A percentile compares a stretch with the other conserved stretches of the same genome.
Conservation (phyloP, 2,797 vertebrate species). For the Tenualosa thibaudeaui region DNA sequence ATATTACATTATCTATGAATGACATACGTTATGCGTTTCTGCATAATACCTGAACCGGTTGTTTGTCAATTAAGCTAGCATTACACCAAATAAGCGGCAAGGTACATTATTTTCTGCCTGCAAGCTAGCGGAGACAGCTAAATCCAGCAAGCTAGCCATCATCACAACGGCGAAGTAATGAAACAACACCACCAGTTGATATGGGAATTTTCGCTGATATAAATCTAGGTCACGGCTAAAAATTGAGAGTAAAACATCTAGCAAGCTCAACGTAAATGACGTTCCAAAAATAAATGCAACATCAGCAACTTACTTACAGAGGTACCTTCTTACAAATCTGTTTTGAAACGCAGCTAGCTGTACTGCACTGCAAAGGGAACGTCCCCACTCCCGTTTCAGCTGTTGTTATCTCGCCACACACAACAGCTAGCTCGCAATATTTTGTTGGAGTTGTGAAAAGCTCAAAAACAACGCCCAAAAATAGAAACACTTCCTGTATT, state of each 20-base stretch:
- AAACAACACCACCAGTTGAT: slow-evolving; percentile 51
- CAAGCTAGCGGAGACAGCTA: slow-evolving; percentile 8
- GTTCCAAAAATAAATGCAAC: background rate
- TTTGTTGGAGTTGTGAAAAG: background rate
- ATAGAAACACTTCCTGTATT: background rate
- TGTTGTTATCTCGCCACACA: slow-evolving; percentile 18
- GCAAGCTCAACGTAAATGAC: background rate
- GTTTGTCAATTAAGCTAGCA: background rate
- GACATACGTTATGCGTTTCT: background rate
- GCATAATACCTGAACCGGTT: background rate
- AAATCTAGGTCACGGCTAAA: slow-evolving; percentile 39
- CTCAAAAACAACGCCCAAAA: background rate
- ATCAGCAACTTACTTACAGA: slow-evolving; percentile 30
- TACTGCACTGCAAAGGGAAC: slow-evolving; percentile 24
- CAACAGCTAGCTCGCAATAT: slow-evolving; percentile 17
- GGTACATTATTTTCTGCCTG: background rate
- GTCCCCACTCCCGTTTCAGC: slow-evolving; percentile 10
- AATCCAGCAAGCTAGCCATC: background rate
- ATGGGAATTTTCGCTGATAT: slow-evolving; percentile 28
- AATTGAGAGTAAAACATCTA: background rate
- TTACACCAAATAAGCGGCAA: slow-evolving; percentile 11
- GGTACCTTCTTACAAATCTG: slow-evolving; percentile 11
- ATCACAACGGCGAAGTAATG: slow-evolving; percentile 23
- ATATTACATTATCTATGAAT: background rate
- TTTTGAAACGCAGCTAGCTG: slow-evolving; percentile 18